A percentile compares a stretch with the other conserved stretches of the same genome.
Evolutionary conservation across 2,797 vertebrate species (phyloP).

Genomic region (Sciurus carolinensis): DNA sequence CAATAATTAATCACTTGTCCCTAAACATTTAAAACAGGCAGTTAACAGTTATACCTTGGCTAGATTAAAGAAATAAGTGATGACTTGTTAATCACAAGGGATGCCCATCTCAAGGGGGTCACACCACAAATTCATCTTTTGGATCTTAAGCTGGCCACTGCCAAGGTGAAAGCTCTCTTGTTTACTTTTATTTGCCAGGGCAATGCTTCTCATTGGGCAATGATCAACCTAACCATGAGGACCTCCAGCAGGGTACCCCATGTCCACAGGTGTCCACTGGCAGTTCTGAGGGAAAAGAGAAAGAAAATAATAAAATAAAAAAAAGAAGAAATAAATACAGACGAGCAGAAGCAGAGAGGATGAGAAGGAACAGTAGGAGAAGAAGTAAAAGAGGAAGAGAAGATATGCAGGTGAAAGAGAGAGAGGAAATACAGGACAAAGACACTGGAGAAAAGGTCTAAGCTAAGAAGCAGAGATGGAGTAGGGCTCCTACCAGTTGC

Average conservation of each 20-base stretch:
- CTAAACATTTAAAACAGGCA: slow-evolving; percentile 69
- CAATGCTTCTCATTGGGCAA: neutral
- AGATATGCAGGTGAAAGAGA: neutral
- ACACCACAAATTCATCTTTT: neutral
- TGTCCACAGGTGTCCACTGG: accelerated
- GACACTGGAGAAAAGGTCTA: neutral
- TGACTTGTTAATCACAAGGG: slow-evolving; percentile 37
- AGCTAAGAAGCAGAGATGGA: neutral
- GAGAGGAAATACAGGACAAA: neutral
- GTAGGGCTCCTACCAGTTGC: accelerated
- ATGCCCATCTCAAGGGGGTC: neutral
- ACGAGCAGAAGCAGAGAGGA: neutral
- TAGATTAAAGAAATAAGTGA: slow-evolving; percentile 68
- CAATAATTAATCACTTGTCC: slow-evolving; percentile 73
- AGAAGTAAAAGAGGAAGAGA: neutral
- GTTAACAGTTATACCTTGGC: neutral
- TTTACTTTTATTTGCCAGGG: neutral
- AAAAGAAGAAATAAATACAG: neutral
- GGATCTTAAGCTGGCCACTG: neutral
- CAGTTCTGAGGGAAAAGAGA: neutral
- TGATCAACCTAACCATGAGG: neutral
- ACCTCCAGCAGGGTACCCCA: neutral
- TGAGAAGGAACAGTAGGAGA: neutral
- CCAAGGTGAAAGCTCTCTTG: neutral
- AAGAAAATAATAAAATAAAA: neutral